phyloP scores from a whole-genome alignment of 2,113 vertebrate species.

The Arizona elegans region DNA sequence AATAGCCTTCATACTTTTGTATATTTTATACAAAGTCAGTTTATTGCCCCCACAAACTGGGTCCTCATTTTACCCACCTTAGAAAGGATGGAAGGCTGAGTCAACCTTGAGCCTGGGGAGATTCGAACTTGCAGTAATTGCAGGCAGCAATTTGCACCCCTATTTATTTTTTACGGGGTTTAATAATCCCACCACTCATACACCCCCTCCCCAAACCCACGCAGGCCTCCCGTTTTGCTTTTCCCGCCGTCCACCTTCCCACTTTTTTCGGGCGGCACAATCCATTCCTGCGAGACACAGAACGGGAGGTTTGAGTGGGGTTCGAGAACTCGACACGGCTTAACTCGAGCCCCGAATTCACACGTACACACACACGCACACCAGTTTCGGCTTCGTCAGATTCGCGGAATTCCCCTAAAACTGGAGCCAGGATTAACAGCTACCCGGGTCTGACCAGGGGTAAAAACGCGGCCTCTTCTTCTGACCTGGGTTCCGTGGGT shows the following conservation, averaged over 20 bases:
- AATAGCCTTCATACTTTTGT: too few relatives aligned
- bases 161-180: background rate
- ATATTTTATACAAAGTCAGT: too few relatives aligned
- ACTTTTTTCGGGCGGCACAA: background rate
- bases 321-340: background rate
- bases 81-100: too few relatives aligned
- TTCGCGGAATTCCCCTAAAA: background rate
- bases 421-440: background rate
- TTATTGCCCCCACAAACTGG: too few relatives aligned
- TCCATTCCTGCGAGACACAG: background rate
- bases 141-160: background rate
- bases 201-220: too few relatives aligned
- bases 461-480: background rate
- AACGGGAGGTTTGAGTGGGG: background rate
- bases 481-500: background rate
- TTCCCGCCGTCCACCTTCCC: background rate
- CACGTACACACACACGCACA: too few relatives aligned
- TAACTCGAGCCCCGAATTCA: background rate
- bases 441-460: background rate
- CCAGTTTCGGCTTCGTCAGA: background rate
- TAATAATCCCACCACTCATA: too few relatives aligned
- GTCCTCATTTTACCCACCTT: too few relatives aligned
- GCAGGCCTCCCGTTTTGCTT: background rate
- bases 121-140: too few relatives aligned
- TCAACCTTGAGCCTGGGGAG: too few relatives aligned